A percentile compares a stretch with the other conserved stretches of the same genome.
These are phyloP conservation scores for Misgurnus anguillicaudatus DNA, from an alignment of 2,113 vertebrate species.

Conservation along the genomic window DNA sequence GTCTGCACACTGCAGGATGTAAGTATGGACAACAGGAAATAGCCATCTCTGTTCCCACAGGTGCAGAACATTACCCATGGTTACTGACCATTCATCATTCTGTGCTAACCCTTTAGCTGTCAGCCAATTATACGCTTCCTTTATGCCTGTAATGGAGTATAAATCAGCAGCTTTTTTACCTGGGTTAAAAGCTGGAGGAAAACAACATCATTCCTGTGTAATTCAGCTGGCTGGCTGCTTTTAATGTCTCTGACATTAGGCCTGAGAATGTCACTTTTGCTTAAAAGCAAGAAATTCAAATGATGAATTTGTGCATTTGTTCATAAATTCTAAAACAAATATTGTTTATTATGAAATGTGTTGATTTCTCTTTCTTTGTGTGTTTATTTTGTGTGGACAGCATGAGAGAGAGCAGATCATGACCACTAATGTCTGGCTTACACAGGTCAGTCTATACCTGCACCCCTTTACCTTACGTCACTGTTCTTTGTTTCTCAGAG, in stretches of 20 bases:
- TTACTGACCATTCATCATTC: constrained; percentile 31
- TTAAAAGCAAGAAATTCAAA: not conserved
- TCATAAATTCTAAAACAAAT: not conserved
- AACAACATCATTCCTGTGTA: constrained; percentile 11
- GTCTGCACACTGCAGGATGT: not conserved
- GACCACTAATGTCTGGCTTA: constrained; percentile 88
- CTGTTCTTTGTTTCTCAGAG: no score
- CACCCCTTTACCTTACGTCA: not conserved
- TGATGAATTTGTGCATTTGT: not conserved
- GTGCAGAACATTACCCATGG: constrained; percentile 20
- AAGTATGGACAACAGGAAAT: constrained; percentile 7
- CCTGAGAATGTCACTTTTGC: not conserved
- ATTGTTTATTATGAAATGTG: not conserved
- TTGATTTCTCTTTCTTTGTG: not conserved
- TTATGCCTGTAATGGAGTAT: constrained; percentile 21
- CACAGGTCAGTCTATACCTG: constrained; percentile 73
- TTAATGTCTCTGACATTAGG: not conserved
- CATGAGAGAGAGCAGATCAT: constrained; percentile 85
- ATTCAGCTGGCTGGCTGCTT: constrained; percentile 19
- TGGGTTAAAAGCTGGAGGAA: constrained; percentile 28
- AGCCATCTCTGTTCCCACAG: constrained; percentile 35
- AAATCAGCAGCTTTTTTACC: constrained; percentile 39
- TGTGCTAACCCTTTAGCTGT: constrained; percentile 36
- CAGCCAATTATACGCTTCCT: constrained; percentile 19
- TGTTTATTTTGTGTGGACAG: constrained; percentile 36